Evolutionary conservation across 2,797 vertebrate genomes (phyloP).

Genomic region (Eidolon dupreanum): DNA sequence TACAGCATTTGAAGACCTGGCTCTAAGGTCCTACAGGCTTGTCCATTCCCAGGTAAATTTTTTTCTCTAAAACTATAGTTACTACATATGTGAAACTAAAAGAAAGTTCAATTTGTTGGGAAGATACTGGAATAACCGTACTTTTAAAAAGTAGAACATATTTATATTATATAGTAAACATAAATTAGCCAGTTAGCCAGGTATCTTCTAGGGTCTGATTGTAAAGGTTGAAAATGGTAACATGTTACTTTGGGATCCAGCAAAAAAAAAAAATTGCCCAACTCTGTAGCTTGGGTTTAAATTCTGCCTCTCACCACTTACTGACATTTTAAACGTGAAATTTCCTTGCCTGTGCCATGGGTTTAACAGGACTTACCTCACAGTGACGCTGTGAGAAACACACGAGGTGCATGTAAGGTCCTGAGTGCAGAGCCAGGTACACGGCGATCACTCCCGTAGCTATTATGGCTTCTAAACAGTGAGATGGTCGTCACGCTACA

Average conservation of each 20-base stretch:
- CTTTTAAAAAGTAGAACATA: not conserved
- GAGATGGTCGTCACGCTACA: not conserved
- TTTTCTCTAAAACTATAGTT: not conserved
- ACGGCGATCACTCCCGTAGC: not conserved
- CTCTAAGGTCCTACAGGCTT: not conserved
- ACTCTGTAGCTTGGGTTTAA: not conserved
- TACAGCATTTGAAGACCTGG: too few species aligned
- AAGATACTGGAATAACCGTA: not conserved
- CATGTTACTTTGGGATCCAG: not conserved
- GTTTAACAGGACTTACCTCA: not conserved
- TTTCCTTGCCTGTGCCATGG: not conserved
- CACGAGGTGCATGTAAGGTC: not conserved
- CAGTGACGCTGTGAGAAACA: not conserved
- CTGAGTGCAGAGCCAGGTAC: not conserved
- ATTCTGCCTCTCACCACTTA: not conserved
- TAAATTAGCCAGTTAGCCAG: not conserved
- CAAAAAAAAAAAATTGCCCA: not conserved
- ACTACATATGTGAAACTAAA: not conserved
- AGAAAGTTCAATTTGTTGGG: not conserved
- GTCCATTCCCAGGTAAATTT: not conserved
- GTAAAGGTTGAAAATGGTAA: not conserved
- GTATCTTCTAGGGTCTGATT: not conserved
- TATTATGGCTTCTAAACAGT: not conserved
- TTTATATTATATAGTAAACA: not conserved
- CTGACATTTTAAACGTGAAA: not conserved